These are phyloP conservation scores for Rhagoletis pomonella DNA, from an alignment of 1,140 invertebrate species.

Conservation along the genomic window DNA sequence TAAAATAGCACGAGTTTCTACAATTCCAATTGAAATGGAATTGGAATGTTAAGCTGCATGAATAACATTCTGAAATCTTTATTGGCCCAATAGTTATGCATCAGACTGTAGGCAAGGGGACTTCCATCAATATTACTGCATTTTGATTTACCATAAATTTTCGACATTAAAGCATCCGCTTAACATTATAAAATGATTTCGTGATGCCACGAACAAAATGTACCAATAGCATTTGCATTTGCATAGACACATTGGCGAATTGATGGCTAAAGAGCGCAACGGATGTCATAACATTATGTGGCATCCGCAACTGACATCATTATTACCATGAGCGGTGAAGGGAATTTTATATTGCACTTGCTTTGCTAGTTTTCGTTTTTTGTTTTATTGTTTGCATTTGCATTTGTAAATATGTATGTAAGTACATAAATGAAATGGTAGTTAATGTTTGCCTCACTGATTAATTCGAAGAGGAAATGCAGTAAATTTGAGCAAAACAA, in stretches of 20 bases:
- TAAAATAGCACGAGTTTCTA: too few relatives aligned
- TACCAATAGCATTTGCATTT: constrained; percentile 14
- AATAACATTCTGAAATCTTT: neutral
- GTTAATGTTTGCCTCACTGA: constrained; percentile 22
- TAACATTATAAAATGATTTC: constrained; percentile 27
- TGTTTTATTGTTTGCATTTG: neutral
- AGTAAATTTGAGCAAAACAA: constrained; percentile 31
- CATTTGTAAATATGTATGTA: neutral
- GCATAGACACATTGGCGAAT: neutral
- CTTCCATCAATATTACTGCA: neutral
- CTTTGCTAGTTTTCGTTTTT: neutral
- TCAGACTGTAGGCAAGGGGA: neutral
- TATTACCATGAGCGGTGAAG: neutral
- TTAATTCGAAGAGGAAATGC: constrained; percentile 45
- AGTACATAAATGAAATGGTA: neutral
- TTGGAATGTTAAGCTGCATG: neutral
- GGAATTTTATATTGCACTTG: neutral
- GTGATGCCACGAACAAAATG: constrained; percentile 34
- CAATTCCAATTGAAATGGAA: too few relatives aligned
- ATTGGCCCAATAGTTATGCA: neutral
- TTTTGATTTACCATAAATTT: constrained; percentile 25
- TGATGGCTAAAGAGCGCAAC: neutral
- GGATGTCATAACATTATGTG: constrained; percentile 46
- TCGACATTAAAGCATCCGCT: constrained; percentile 26
- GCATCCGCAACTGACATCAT: constrained; percentile 21